Conservation (phyloP, 2,113 vertebrate species). For the Gnathonemus longibarbis region DNA sequence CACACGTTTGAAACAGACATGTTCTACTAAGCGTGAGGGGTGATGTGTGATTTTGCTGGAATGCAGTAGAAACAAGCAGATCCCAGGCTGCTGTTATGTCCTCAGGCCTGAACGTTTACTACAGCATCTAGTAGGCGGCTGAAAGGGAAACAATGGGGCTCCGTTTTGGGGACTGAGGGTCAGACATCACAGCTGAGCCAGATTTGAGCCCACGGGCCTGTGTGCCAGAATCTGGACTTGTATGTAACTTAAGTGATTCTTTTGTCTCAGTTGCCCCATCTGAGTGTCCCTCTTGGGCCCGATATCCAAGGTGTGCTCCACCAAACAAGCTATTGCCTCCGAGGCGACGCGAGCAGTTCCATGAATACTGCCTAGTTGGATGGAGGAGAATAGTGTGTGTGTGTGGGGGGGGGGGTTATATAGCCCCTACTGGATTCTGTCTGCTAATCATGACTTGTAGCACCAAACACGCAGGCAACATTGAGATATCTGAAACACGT, state of each 20-base stretch:
- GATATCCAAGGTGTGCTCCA: neutral
- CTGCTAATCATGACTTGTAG: neutral
- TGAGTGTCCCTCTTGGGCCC: neutral
- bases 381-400: neutral
- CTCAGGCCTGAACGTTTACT: neutral
- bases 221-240: neutral
- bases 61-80: neutral
- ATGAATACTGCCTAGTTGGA: neutral
- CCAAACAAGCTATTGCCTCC: neutral
- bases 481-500: neutral
- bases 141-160: neutral
- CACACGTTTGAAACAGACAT: neutral
- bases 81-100: neutral
- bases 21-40: neutral
- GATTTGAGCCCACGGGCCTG: neutral
- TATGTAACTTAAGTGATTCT: neutral
- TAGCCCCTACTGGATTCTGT: neutral
- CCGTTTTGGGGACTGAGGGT: neutral
- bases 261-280: neutral
- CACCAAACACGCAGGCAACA: neutral
- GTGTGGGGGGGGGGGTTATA: slow-evolving; percentile 41
- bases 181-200: neutral
- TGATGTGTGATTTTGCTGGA: neutral
- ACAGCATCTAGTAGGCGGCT: neutral
- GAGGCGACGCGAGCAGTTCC: neutral